Percentiles rank a stretch among this genome's conserved stretches.
phyloP scores from a whole-genome alignment of 2,797 vertebrate genomes.

The Danio choprae region DNA sequence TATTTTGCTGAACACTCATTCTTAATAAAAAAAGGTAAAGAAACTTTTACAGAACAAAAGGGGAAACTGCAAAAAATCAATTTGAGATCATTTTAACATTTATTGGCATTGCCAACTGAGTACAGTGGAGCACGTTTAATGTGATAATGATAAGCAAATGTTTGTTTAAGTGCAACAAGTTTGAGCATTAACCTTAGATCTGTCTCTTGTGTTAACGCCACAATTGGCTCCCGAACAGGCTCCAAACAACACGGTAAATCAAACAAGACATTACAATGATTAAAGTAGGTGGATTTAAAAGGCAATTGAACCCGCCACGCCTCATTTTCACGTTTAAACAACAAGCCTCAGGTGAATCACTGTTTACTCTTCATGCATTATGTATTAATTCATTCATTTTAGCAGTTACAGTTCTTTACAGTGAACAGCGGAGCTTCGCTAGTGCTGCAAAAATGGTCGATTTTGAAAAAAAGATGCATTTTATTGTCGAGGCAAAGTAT shows the following conservation, averaged over 20 bases:
- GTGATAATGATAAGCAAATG: conserved; percentile 10
- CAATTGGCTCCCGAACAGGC: conserved; percentile 39
- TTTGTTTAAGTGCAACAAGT: conserved; percentile 27
- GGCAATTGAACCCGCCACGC: conserved; percentile 22
- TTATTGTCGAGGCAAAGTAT: conserved; percentile 19
- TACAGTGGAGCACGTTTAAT: conserved; percentile 1
- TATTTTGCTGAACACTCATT: background rate
- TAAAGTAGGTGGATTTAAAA: conserved; percentile 39
- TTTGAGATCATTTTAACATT: background rate
- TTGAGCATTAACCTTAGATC: conserved; percentile 22
- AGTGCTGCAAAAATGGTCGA: background rate
- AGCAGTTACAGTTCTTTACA: conserved; percentile 16
- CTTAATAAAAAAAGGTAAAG: background rate
- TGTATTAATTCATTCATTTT: conserved; percentile 36
- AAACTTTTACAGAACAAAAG: background rate
- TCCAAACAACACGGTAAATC: conserved; percentile 41
- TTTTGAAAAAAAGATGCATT: conserved; percentile 37
- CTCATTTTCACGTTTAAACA: conserved; percentile 34
- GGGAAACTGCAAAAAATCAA: background rate
- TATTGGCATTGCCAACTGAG: background rate
- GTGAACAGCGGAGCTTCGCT: background rate
- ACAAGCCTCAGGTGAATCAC: conserved; percentile 37
- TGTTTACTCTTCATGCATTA: conserved; percentile 43
- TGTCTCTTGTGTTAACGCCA: background rate
- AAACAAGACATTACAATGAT: conserved; percentile 51